These are phyloP conservation scores for Pelodiscus sinensis DNA, from an alignment of 2,113 vertebrate species.

Conservation along the genomic window DNA sequence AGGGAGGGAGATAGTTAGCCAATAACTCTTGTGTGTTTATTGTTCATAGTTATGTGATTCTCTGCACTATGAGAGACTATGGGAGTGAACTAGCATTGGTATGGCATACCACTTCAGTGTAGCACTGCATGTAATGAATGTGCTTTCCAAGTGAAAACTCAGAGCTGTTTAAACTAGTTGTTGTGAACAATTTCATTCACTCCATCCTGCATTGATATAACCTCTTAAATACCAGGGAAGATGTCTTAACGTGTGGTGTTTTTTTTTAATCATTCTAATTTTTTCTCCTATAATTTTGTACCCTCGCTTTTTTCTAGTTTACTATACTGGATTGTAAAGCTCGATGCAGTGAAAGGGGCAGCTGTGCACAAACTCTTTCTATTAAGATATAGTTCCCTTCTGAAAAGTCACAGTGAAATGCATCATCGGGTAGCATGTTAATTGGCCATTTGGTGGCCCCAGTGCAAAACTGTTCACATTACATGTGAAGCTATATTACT, in stretches of 20 bases:
- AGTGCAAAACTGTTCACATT: not conserved
- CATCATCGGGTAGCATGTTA: not conserved
- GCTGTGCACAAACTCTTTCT: not conserved
- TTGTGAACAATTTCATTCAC: not conserved
- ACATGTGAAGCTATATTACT: not conserved
- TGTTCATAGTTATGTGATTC: too few species aligned
- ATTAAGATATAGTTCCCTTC: not conserved
- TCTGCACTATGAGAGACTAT: too few species aligned
- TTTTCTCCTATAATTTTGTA: not conserved
- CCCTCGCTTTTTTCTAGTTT: not conserved
- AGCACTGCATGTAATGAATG: not conserved
- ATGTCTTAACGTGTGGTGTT: not conserved
- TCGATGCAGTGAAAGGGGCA: not conserved
- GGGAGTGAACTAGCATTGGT: not conserved
- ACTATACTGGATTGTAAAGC: too few species aligned
- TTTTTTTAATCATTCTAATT: not conserved
- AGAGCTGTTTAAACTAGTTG: not conserved
- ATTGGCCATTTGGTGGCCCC: not conserved
- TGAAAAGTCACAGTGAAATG: not conserved
- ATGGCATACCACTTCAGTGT: not conserved
- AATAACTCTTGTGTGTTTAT: too few species aligned
- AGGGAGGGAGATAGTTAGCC: too few species aligned
- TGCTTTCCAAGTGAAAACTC: not conserved
- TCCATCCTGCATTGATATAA: not conserved
- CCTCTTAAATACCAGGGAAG: not conserved